Conservation (phyloP, 2,797 vertebrate species). For the Acanthurus tractus region DNA sequence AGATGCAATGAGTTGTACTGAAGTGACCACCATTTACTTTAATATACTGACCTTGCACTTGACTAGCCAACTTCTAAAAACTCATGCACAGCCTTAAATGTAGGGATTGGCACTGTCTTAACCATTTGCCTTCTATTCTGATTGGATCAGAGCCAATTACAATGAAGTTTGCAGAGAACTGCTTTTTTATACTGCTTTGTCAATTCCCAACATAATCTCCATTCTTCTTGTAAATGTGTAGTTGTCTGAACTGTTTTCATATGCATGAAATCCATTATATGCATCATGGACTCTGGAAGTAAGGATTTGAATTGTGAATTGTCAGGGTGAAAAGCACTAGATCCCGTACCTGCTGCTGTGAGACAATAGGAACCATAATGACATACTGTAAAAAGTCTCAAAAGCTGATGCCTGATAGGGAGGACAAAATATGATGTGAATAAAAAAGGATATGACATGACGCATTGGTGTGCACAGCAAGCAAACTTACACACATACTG, state of each 20-base stretch:
- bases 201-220: not conserved
- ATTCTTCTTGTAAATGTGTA: not conserved
- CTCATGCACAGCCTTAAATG: not conserved
- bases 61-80: not conserved
- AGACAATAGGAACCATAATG: no score
- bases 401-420: no score
- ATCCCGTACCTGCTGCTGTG: no score
- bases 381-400: no score
- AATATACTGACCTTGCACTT: conserved; percentile 1
- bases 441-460: no score
- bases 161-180: not conserved
- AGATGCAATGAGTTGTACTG: conserved; percentile 33
- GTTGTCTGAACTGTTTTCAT: not conserved
- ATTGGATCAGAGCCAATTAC: not conserved
- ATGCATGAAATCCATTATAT: not conserved
- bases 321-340: no score
- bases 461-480: no score
- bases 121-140: conserved; percentile 25
- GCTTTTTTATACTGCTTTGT: not conserved
- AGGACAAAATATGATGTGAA: no score
- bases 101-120: not conserved
- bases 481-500: no score
- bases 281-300: not conserved
- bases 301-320: no score
- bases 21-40: conserved; percentile 52